These are phyloP conservation scores for Neodiprion lecontei DNA, from an alignment of 1,140 invertebrate genomes.

Conservation along the genomic window DNA sequence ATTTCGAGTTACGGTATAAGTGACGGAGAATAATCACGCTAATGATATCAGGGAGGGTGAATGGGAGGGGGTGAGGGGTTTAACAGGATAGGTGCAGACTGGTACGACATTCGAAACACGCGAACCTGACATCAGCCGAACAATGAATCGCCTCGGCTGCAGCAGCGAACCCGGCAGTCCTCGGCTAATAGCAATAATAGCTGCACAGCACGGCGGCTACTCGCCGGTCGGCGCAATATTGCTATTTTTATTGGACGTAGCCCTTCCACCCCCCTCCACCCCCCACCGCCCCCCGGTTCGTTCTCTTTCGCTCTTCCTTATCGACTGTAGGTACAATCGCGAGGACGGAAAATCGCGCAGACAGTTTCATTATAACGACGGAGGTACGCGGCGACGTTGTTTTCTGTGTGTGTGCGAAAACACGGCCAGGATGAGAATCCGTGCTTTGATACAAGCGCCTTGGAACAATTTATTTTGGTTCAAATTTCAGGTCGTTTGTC, in stretches of 20 bases:
- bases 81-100: slow-evolving; percentile 46
- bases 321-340: no score
- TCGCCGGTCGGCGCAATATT: not conserved
- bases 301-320: not conserved
- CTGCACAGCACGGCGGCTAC: not conserved
- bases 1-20: slow-evolving; percentile 36
- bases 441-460: no score
- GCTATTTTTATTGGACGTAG: not conserved
- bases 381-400: not conserved
- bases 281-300: rapidly evolving
- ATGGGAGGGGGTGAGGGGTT: slow-evolving; percentile 12
- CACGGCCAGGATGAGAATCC: no score
- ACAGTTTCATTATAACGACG: not conserved
- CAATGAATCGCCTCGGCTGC: slow-evolving; percentile 14
- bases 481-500: no score
- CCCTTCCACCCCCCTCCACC: not conserved
- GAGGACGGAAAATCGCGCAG: not conserved
- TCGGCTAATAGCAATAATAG: slow-evolving; percentile 8
- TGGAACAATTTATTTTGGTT: no score
- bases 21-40: slow-evolving; percentile 53
- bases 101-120: slow-evolving; percentile 43
- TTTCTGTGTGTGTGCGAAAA: no score
- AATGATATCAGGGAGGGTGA: slow-evolving; percentile 39
- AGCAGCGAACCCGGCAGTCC: slow-evolving; percentile 2
- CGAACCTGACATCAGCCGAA: slow-evolving; percentile 30